Conservation (phyloP, 2,888 invertebrate genomes). For the Mallateleia sp. region DNA sequence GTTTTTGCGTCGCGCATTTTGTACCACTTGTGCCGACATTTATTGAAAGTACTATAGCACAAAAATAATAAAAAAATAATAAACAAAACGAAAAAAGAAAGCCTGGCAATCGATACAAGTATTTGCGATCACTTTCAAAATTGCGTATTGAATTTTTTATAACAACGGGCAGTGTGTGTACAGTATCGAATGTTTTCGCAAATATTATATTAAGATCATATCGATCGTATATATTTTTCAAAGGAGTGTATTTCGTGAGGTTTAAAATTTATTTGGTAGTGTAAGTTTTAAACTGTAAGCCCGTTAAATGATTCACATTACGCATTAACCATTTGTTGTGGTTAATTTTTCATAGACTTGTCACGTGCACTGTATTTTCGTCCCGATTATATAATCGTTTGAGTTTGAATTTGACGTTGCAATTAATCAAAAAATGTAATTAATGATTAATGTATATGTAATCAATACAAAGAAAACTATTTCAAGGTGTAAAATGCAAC, state of each 20-base stretch:
- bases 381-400: slow-evolving; percentile 32
- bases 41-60: neutral
- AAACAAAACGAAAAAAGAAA: neutral
- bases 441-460: too few species aligned
- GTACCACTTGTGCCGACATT: neutral
- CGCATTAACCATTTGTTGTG: slow-evolving; percentile 31
- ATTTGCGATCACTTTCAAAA: slow-evolving; percentile 49
- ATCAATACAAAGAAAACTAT: too few species aligned
- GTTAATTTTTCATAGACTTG: slow-evolving; percentile 43
- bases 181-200: slow-evolving; percentile 5
- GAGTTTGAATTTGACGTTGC: too few species aligned
- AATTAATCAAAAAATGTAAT: too few species aligned
- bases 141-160: slow-evolving; percentile 64
- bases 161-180: neutral
- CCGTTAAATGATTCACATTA: too few species aligned
- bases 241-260: slow-evolving; percentile 2
- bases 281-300: slow-evolving; percentile 24
- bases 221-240: slow-evolving; percentile 42
- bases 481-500: too few species aligned
- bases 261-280: slow-evolving; percentile 19
- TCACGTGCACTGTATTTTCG: too few species aligned
- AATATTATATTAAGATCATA: slow-evolving; percentile 42
- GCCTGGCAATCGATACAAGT: slow-evolving; percentile 11
- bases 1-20: neutral
- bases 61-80: neutral